A percentile compares a stretch with the other conserved stretches of the same genome.
phyloP scores from a whole-genome alignment of 2,113 vertebrate genomes.

The Rhinichthys klamathensis region DNA sequence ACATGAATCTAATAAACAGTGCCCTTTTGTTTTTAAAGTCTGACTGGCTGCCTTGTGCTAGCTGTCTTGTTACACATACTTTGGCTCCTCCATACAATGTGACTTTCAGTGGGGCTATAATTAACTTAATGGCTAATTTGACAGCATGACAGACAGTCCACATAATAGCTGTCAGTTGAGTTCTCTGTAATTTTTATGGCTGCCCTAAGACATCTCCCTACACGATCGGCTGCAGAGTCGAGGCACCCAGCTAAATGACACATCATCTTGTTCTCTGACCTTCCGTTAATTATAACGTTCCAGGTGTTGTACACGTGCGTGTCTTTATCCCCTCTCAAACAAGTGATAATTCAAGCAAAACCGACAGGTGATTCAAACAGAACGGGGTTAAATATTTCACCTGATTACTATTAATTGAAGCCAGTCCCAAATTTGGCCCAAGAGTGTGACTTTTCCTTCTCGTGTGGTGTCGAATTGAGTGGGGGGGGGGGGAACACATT shows the following conservation, averaged over 20 bases:
- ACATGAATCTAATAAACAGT: conserved; percentile 67
- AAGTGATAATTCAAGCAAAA: conserved; percentile 32
- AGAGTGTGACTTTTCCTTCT: conserved; percentile 12
- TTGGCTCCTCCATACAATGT: conserved; percentile 47
- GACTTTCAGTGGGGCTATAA: conserved; percentile 57
- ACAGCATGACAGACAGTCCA: conserved; percentile 59
- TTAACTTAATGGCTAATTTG: conserved; percentile 60
- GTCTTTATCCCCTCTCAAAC: conserved; percentile 46
- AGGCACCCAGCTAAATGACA: conserved; percentile 16
- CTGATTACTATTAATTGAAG: conserved; percentile 9
- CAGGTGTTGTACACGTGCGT: conserved; percentile 55
- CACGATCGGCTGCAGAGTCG: conserved; percentile 3
- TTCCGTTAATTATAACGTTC: conserved; percentile 36
- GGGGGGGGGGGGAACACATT: not conserved
- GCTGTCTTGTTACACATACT: conserved; percentile 62
- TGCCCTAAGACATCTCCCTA: conserved; percentile 30
- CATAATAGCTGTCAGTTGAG: conserved; percentile 63
- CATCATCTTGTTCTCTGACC: conserved; percentile 9
- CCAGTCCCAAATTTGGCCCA: conserved; percentile 1
- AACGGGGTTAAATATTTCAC: conserved; percentile 16
- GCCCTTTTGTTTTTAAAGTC: conserved; percentile 61
- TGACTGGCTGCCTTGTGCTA: conserved; percentile 60
- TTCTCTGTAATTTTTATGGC: conserved; percentile 44
- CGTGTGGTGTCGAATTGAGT: not conserved
- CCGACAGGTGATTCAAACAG: not conserved